Conservation (phyloP, 2,113 vertebrate species). For the Bubo bubo region DNA sequence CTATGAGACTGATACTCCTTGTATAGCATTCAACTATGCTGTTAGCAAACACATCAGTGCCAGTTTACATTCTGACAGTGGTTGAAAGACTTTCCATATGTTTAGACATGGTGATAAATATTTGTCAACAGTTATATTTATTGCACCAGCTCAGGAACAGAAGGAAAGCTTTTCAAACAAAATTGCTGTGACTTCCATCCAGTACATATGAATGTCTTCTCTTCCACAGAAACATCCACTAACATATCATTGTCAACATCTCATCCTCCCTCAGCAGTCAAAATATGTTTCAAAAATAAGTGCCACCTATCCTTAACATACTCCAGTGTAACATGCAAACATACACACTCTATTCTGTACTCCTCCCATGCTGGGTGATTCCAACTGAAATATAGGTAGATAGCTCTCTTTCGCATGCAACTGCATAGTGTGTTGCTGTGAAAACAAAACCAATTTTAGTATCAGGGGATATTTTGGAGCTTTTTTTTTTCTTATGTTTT, state of each 20-base stretch:
- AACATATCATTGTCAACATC: slow-evolving; percentile 3
- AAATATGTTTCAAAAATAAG: slow-evolving; percentile 45
- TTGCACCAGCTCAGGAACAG: neutral
- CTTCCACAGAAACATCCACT: slow-evolving; percentile 10
- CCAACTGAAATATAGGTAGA: slow-evolving; percentile 55
- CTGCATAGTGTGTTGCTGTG: slow-evolving; percentile 57
- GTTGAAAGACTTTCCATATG: neutral
- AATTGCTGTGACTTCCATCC: neutral
- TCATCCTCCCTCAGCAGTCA: slow-evolving; percentile 32
- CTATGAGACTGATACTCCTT: neutral
- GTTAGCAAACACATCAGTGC: neutral
- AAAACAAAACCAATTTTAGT: slow-evolving; percentile 79
- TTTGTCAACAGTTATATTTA: neutral
- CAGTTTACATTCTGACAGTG: neutral
- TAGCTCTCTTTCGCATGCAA: slow-evolving; percentile 5
- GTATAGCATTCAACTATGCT: neutral
- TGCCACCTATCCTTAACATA: slow-evolving; percentile 37
- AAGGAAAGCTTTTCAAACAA: slow-evolving; percentile 33
- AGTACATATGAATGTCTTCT: neutral
- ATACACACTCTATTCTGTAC: neutral
- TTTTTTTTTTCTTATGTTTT: slow-evolving; percentile 41
- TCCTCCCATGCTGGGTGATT: slow-evolving; percentile 47
- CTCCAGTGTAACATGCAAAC: slow-evolving; percentile 21
- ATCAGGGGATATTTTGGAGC: slow-evolving; percentile 70
- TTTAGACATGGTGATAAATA: neutral